phyloP scores from a whole-genome alignment of 2,113 vertebrate species.

The Stercorarius parasiticus region DNA sequence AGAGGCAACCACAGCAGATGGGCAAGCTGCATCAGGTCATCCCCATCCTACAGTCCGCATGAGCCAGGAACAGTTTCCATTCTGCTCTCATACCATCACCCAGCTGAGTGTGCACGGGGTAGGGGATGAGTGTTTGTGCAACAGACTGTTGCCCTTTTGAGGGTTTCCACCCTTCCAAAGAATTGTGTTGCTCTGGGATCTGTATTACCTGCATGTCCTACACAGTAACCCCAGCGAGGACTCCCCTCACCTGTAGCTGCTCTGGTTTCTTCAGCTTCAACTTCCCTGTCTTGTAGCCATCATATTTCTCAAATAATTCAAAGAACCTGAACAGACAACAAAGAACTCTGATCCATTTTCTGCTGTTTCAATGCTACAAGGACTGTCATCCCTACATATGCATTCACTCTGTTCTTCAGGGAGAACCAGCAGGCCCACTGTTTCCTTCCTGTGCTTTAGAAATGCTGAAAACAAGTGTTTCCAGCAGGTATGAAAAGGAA shows the following conservation, averaged over 20 bases:
- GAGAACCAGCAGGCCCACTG: not conserved
- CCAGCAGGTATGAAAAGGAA: not conserved
- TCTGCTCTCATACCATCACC: not conserved
- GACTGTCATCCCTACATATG: not conserved
- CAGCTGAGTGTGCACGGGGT: fast-evolving
- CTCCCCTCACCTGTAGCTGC: slow-evolving; percentile 88
- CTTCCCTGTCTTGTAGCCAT: slow-evolving; percentile 96
- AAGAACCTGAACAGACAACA: slow-evolving; percentile 85
- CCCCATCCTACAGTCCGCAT: fast-evolving
- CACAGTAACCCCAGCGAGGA: not conserved
- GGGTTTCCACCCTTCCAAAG: not conserved
- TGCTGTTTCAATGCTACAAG: not conserved
- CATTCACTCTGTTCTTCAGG: not conserved
- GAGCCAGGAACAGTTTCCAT: not conserved
- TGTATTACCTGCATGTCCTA: not conserved
- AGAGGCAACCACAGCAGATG: not conserved
- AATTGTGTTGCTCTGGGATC: not conserved
- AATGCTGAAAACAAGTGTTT: not conserved
- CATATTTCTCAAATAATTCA: slow-evolving; percentile 94
- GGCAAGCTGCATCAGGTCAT: not conserved
- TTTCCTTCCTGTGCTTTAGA: not conserved
- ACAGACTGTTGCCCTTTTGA: not conserved
- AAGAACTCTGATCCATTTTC: not conserved
- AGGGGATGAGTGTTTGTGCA: not conserved
- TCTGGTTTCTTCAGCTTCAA: slow-evolving; percentile 96